Evolutionary conservation across 2,797 vertebrate species (phyloP).

Genomic region (Antennarius maculatus): DNA sequence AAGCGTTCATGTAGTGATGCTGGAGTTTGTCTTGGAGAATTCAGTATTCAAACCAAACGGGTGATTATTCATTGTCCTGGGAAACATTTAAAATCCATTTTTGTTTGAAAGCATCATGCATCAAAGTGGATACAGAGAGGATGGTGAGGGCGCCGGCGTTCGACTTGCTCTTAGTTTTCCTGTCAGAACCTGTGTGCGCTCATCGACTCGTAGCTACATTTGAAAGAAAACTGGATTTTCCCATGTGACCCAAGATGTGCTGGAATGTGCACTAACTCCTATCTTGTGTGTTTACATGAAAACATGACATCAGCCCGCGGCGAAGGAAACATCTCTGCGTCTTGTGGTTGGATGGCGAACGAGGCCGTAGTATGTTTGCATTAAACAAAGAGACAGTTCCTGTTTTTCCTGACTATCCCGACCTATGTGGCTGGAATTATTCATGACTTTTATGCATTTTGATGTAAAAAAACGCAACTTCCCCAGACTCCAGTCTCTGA

Average conservation of each 20-base stretch:
- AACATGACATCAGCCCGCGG: constrained; percentile 54
- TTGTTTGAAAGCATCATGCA: constrained; percentile 26
- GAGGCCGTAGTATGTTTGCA: constrained; percentile 55
- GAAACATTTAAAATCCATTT: constrained; percentile 41
- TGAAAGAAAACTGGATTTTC: constrained; percentile 43
- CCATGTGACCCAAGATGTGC: constrained; percentile 50
- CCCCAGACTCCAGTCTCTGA: constrained; percentile 22
- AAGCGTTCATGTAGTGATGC: neutral
- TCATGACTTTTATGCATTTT: constrained; percentile 46
- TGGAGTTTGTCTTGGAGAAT: constrained; percentile 8
- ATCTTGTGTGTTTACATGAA: constrained; percentile 63
- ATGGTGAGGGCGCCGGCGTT: constrained; percentile 1
- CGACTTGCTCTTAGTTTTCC: constrained; percentile 2
- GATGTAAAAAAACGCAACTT: constrained; percentile 36
- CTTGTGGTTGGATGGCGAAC: constrained; percentile 3
- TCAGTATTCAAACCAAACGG: constrained; percentile 9
- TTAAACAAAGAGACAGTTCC: constrained; percentile 53
- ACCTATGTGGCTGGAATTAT: constrained; percentile 42
- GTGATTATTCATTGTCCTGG: constrained; percentile 37
- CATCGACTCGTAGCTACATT: constrained; percentile 27
- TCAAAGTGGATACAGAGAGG: constrained; percentile 30
- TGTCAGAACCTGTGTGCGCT: constrained; percentile 18
- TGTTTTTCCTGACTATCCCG: constrained; percentile 24
- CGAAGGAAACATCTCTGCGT: constrained; percentile 22
- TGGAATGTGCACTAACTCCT: constrained; percentile 28